Base-by-base conservation (phyloP, 2,113 vertebrate species). In the Chelonoidis abingdonii region DNA sequence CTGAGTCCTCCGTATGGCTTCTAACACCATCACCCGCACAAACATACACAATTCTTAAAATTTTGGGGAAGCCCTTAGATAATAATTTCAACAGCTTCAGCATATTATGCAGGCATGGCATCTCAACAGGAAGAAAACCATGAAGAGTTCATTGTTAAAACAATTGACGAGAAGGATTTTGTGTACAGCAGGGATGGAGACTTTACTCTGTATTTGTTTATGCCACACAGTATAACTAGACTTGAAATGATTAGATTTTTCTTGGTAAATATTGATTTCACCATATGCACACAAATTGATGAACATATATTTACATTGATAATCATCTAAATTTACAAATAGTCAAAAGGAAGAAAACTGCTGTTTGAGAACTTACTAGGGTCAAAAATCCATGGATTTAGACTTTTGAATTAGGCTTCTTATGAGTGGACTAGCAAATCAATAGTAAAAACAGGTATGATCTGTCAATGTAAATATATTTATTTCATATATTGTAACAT, bases 151-250 rank as follows among this genome's bases (percentile, higher is more conserved):
- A 44, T 78, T 47, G 38, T 78, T 47, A 78, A 25, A 24, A 44
- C 25, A 78, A 78, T 6, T 78, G 44, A 78, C 4, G 12, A 44
- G 27, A 78, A 78, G 75, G 65, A 35, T 79, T 1, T 69, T 11
- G 27, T 49, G 75, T 4, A 72, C 19, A 38, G 35, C 19, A 72
- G n/a, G n/a, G 19, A 38, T 72, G 65, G n/a, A 38, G 35, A 72
- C 91, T 57, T 83, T 90, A 59, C 50, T 91, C 21, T 85, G 41
- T 69, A 89, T 17, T 59, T 89, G 85, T 59, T 87, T 91, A 89
- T 56, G 79, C 65, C 50, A 86, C 93, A 95, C 86, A 96, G 79
- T 54, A 80, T 27, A 80, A 94, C 84, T 83, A 87, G n/a, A 72
- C 19, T 72, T 62, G 27, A 29, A 62, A 62, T 62, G 2, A 62